Base-by-base conservation (phyloP, 1,140 invertebrate species). In the Eufriesea mexicana region DNA sequence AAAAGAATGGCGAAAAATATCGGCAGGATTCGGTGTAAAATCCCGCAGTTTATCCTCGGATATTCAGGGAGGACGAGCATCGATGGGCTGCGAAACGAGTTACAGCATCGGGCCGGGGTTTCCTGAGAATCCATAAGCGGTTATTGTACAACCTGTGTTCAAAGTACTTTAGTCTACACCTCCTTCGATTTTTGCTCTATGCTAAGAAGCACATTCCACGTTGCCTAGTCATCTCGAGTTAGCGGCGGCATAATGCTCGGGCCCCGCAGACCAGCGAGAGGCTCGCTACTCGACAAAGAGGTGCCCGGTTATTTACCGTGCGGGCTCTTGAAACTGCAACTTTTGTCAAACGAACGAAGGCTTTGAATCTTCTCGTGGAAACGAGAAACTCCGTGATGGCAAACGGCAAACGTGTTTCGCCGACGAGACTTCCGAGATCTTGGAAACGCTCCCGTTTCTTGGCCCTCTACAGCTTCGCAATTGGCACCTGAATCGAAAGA, bases 81-180 rank as follows among this genome's bases (percentile, higher is more conserved):
- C 66, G 70, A 45, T 42, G 23, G 28, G 2, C 18, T 16, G 23
- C 28, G 35, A 54, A 62, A 64, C 68, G 57, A 20, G 79, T 81
- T 64, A 74, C 79, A 66, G 71, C 79, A 81, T 80, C 47, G 23
- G 6, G 47, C 6, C 14, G 47, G 35, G 73, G 71, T 81, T 81
- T 81, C 79, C 71, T 45, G 49, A 74, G 79, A 81, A 81, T 66
- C 71, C 79, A 66, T 74, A 74, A 81, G 79, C 79, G 59, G 68
- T 81, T 74, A 81, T 74, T 66, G 71, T 75, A 81, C 49, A 75
- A 75, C 71, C 71, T 54, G 51, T 55, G 79, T 47, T 81, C 79
- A 74, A 81, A 81, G 79, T 81, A 47, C 79, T 81, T 81, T 74
- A 45, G 79, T 81, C 79, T 75, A 81, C 79, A 81, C 79, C 71